Percentiles rank a stretch among this genome's conserved stretches.
Evolutionary conservation across 1,140 invertebrate genomes (phyloP).

Genomic region (Gonioctena quinquepunctata): DNA sequence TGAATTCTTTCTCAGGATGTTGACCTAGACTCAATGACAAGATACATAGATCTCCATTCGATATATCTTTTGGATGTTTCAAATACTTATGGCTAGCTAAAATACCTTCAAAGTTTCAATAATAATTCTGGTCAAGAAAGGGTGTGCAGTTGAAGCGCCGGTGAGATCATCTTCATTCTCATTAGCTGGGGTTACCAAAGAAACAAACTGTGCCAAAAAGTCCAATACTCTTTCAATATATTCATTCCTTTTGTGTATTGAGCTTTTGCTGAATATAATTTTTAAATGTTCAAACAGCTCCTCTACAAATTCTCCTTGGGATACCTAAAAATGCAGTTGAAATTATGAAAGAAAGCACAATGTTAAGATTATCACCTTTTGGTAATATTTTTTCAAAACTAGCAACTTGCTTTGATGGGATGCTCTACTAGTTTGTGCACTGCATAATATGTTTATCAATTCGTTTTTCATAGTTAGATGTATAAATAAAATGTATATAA

Average conservation of each 20-base stretch:
- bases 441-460: not conserved
- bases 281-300: slow-evolving; percentile 2
- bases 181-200: slow-evolving; percentile 11
- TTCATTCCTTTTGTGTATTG: slow-evolving; percentile 12
- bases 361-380: too few relatives aligned
- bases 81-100: too few relatives aligned
- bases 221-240: slow-evolving; percentile 21
- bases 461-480: not conserved
- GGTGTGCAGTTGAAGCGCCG: slow-evolving; percentile 7
- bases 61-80: too few relatives aligned
- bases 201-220: slow-evolving; percentile 33
- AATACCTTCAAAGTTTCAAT: slow-evolving; percentile 25
- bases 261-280: not conserved
- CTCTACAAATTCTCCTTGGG: not conserved
- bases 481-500: not conserved
- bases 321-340: not conserved
- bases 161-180: slow-evolving; percentile 12
- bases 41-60: too few relatives aligned
- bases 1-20: too few relatives aligned
- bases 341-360: too few relatives aligned
- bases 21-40: too few relatives aligned
- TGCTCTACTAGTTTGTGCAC: not conserved
- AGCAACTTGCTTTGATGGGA: slow-evolving; percentile 3
- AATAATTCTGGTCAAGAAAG: slow-evolving; percentile 30
- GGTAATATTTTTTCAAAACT: slow-evolving; percentile 3